Conservation (phyloP, 2,797 vertebrate genomes). For the Myoxocephalus aenaeus region DNA sequence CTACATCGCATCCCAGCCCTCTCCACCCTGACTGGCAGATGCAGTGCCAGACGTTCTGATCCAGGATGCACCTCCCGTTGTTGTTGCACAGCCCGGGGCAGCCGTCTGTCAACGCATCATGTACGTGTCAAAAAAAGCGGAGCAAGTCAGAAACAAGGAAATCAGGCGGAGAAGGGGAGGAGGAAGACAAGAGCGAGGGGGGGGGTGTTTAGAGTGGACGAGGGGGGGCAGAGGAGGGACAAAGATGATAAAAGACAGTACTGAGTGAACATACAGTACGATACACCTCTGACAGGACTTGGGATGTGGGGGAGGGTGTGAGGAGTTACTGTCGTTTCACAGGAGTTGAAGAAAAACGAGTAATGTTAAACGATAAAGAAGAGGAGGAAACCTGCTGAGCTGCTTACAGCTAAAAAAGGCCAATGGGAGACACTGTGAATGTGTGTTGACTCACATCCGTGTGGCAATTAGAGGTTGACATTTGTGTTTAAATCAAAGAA, state of each 20-base stretch:
- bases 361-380: slow-evolving; percentile 20
- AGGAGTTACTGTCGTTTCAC: slow-evolving; percentile 92
- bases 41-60: slow-evolving; percentile 98
- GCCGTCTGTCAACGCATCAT: slow-evolving; percentile 91
- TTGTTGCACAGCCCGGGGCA: slow-evolving; percentile 98
- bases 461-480: neutral
- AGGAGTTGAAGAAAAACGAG: slow-evolving; percentile 81
- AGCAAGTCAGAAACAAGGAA: slow-evolving; percentile 47
- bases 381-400: slow-evolving; percentile 20
- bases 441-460: slow-evolving; percentile 5
- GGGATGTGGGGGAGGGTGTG: slow-evolving; percentile 83
- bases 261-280: slow-evolving; percentile 84
- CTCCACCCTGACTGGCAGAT: slow-evolving; percentile 98
- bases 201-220: slow-evolving; percentile 59
- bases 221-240: slow-evolving; percentile 56
- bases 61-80: slow-evolving; percentile 97
- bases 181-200: slow-evolving; percentile 5
- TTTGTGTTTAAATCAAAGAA: slow-evolving; percentile 24
- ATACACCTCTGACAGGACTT: slow-evolving; percentile 92
- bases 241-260: slow-evolving; percentile 81
- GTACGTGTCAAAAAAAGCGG: slow-evolving; percentile 72
- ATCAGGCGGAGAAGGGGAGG: slow-evolving; percentile 42
- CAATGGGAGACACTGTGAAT: slow-evolving; percentile 24
- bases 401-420: slow-evolving; percentile 18
- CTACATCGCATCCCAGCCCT: slow-evolving; percentile 96